Evolutionary conservation across 2,888 invertebrate genomes (phyloP), one percentile per base, ranked within the genome.

Genomic region (Vanessa cardui): DNA sequence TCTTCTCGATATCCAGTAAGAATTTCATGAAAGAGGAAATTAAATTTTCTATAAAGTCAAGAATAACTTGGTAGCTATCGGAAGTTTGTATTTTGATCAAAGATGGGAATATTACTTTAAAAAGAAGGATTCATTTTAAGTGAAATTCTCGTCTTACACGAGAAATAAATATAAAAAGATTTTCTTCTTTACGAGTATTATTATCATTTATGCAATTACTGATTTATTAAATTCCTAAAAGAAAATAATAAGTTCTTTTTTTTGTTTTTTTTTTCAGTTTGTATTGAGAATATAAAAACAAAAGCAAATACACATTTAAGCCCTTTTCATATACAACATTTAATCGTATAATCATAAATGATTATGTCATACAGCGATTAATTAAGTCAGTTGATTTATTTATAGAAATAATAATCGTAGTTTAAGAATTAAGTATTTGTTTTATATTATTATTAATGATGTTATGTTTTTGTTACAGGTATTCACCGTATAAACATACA

Each of bases 1-100:
- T 78, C 73, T 65, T 68, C 69, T 72, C 71, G 70, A 72, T 76
- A 76, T 77, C 76, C 76, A 73, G 73, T 74, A 70, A 68, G 77
- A 77, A 75, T 79, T 74, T 69, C 71, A 73, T 78, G 81, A 82
- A 76, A 74, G 79, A 81, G 88, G 87, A 89, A 89, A 90, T 91
- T 89, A 83, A 89, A 86, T 86, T 79, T 77, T 81, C 78, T 78
- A 73, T 74, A 76, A 74, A 76, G 72, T 67, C 74, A 72, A 73
- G 73, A 74, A 76, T 76, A 77, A 77, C 71, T 76, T 74, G 69
- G 70, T 73, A 72, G 69, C 72, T 69, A 75, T 72, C 66, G 70
- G 68, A 72, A 72, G 67, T 73, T 68, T 68, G 61, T 63, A 62
- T 73, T 74, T 73, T 72, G 74, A 72, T 72, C 68, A 70, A 61